Base-by-base conservation (phyloP, 1,140 invertebrate species). In the Calephelis nemesis region DNA sequence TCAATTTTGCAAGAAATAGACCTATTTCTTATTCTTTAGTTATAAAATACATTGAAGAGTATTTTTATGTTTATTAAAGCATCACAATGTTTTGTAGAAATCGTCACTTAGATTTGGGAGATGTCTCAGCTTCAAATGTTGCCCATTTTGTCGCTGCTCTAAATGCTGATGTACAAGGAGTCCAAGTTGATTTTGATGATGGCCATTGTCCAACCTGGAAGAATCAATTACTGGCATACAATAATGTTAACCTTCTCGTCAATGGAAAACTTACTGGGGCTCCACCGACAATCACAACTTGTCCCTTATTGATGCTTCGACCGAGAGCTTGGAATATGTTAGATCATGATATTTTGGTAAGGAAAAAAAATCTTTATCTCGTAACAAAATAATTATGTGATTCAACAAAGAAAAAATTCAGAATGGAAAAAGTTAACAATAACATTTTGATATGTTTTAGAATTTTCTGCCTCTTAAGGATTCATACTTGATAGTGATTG, bases 241-340 rank as follows among this genome's bases (percentile, higher is more conserved):
- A 95, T 71, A 96, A 96, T 82, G 92, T 96, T 9, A 93, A 92
- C 68, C 82, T 92, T 72, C 93, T 92, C 10, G 93, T 95, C 9
- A 88, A 91, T 65, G 93, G 92, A 54, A 87, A 92, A 70, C 88
- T 95, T 10, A 81, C 82, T 54, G 92, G 88, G 30, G 91, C 93
- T 9, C 93, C 93, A 4, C 66, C 81, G 13, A 85, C 86, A 60
- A 90, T 94, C 11, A 78, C 82, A 15, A 86, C 93, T 47, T 89
- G 91, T 49, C 94, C 94, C 58, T 85, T 95, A 15, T 77, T 96
- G 13, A 95, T 96, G 93, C 77, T 96, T 9, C 89, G 95, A 73
- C 95, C 95, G 2, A 84, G 95, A 77, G 95, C 95, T 15, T 96
- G 95, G 95, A 96, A 96, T 85, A 95, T 96, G 92, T 92, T 93